Evolutionary conservation across 35 echinoderm and acorn worm genomes (phyloP).

Genomic region (Apostichopus parvimensis): DNA sequence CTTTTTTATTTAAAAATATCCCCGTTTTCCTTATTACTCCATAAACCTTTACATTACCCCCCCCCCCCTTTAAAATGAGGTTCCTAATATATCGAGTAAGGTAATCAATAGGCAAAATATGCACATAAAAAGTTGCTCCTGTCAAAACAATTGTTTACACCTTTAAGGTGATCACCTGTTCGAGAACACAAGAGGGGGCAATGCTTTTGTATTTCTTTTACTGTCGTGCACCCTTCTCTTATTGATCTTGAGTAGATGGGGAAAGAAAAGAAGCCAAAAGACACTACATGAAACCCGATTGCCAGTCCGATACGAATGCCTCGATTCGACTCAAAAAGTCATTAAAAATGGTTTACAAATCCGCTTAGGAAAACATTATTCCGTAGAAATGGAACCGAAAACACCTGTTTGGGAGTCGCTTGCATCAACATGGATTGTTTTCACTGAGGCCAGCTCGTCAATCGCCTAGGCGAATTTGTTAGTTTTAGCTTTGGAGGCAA

Average conservation of each 20-base stretch:
- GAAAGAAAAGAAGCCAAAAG: neutral
- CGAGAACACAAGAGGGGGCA: neutral
- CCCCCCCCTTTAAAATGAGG: neutral
- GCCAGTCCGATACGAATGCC: neutral
- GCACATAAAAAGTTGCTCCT: neutral
- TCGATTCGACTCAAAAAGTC: conserved; percentile 19
- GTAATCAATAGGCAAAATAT: neutral
- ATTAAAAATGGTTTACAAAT: conserved; percentile 39
- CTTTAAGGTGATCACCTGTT: conserved; percentile 36
- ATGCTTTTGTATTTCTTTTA: neutral
- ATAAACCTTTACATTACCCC: neutral
- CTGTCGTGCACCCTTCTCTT: neutral
- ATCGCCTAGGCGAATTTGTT: neutral
- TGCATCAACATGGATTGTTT: conserved; percentile 30
- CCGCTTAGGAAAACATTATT: conserved; percentile 36
- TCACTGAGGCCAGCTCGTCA: neutral
- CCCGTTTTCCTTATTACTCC: neutral
- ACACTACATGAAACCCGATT: neutral
- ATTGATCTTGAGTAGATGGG: neutral
- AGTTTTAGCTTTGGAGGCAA: neutral
- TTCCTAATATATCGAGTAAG: neutral
- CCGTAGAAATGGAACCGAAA: neutral
- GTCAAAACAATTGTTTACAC: conserved; percentile 28
- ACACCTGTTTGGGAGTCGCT: conserved; percentile 44
- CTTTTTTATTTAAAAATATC: neutral